phyloP scores from a whole-genome alignment of 1,140 invertebrate genomes.

The Orchesella cincta region DNA sequence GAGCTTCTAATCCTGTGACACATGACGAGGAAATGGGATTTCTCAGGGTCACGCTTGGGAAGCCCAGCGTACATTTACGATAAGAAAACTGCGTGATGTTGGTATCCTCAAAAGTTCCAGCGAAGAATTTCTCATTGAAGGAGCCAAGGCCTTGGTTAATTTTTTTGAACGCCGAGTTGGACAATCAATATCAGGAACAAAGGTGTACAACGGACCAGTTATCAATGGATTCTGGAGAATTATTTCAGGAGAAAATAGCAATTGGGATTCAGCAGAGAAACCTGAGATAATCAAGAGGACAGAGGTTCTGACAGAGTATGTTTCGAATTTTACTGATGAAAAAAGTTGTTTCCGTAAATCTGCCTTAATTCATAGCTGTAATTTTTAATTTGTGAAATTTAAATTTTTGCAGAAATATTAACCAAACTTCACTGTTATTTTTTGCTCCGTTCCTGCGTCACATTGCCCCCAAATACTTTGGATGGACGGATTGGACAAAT shows the following conservation, averaged over 20 bases:
- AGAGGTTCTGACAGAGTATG: not conserved
- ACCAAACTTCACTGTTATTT: not conserved
- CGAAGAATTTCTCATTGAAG: slow-evolving; percentile 30
- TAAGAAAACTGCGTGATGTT: slow-evolving; percentile 35
- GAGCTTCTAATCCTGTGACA: not conserved
- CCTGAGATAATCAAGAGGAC: not conserved
- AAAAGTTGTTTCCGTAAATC: too few species aligned
- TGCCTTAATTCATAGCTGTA: too few species aligned
- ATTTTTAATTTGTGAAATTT: too few species aligned
- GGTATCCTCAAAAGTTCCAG: slow-evolving; percentile 30
- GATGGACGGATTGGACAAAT: not conserved
- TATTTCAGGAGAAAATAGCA: slow-evolving; percentile 30
- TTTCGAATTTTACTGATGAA: too few species aligned
- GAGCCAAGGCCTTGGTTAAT: not conserved
- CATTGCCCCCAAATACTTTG: not conserved
- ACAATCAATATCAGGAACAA: slow-evolving; percentile 22
- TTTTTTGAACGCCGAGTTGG: not conserved
- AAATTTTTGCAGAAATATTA: not conserved
- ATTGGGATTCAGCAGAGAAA: not conserved
- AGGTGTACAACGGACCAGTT: slow-evolving; percentile 40
- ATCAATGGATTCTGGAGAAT: slow-evolving; percentile 44
- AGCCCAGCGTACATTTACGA: slow-evolving; percentile 40
- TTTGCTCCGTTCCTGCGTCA: not conserved
- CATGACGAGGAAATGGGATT: not conserved
- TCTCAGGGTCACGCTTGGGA: not conserved